A percentile compares a stretch with the other conserved stretches of the same genome.
These are phyloP conservation scores for Heterocephalus glaber DNA, from an alignment of 2,113 vertebrate genomes.

Conservation along the genomic window DNA sequence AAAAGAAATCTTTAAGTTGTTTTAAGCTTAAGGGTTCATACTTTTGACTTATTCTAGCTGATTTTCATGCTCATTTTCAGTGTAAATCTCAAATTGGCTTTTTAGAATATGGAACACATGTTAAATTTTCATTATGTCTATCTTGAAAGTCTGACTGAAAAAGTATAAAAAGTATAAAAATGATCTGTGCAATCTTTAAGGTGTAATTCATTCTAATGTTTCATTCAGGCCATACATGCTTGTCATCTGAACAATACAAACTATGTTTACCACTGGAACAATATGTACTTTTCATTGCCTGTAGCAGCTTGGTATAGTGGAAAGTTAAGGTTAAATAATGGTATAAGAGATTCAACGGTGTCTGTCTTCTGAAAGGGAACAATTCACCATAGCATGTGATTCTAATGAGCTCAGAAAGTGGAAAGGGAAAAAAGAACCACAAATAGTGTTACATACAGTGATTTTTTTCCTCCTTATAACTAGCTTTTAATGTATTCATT, in stretches of 20 bases:
- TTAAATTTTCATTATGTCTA: background rate
- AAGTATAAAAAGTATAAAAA: background rate
- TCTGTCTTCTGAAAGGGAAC: background rate
- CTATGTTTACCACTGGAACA: background rate
- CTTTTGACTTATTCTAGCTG: background rate
- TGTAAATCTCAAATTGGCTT: background rate
- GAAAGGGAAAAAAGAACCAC: constrained; percentile 72
- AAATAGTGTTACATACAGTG: constrained; percentile 68
- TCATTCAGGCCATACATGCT: background rate
- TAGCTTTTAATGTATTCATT: constrained; percentile 82
- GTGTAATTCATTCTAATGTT: background rate
- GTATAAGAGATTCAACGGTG: background rate
- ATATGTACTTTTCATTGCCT: background rate
- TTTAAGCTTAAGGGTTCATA: background rate
- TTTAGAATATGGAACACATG: background rate
- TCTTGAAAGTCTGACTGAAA: background rate
- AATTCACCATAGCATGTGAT: background rate
- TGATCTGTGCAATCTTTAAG: background rate
- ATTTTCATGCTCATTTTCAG: background rate
- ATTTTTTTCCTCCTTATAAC: constrained; percentile 76
- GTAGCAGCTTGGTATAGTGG: background rate
- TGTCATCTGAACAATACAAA: background rate
- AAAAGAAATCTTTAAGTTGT: background rate
- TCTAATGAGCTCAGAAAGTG: constrained; percentile 46
- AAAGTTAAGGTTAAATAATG: background rate